These are phyloP conservation scores for Hypotaenidia okinawae DNA, from an alignment of 2,797 vertebrate genomes.

Conservation along the genomic window DNA sequence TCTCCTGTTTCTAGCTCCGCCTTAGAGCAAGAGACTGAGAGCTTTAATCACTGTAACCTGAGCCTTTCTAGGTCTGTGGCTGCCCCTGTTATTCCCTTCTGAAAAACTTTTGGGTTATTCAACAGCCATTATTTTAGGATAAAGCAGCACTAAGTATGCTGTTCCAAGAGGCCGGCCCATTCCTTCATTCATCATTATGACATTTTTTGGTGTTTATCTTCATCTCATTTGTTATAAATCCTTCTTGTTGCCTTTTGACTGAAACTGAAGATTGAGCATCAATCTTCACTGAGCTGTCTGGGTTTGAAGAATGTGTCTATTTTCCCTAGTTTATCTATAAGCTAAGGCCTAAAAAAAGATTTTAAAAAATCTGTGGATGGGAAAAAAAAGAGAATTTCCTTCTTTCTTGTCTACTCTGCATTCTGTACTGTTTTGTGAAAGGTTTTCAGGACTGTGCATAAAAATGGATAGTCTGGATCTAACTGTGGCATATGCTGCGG, in stretches of 20 bases:
- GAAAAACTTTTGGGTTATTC: neutral
- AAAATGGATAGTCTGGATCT: neutral
- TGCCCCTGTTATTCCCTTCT: neutral
- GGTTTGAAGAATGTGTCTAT: neutral
- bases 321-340: neutral
- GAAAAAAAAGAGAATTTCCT: neutral
- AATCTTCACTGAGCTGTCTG: neutral
- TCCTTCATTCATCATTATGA: neutral
- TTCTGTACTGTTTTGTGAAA: neutral
- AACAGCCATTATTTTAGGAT: neutral
- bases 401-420: neutral
- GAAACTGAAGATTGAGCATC: neutral
- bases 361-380: neutral
- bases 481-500: accelerated
- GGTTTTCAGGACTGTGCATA: neutral
- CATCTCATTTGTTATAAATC: neutral
- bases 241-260: neutral
- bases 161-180: neutral
- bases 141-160: neutral
- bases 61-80: neutral
- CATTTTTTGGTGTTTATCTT: neutral
- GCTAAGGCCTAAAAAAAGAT: neutral
- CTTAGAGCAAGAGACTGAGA: neutral
- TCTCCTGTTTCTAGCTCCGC: neutral
- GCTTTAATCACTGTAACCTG: neutral